Evolutionary conservation across 1,140 invertebrate species (phyloP).

Genomic region (Aleiodes sp.): DNA sequence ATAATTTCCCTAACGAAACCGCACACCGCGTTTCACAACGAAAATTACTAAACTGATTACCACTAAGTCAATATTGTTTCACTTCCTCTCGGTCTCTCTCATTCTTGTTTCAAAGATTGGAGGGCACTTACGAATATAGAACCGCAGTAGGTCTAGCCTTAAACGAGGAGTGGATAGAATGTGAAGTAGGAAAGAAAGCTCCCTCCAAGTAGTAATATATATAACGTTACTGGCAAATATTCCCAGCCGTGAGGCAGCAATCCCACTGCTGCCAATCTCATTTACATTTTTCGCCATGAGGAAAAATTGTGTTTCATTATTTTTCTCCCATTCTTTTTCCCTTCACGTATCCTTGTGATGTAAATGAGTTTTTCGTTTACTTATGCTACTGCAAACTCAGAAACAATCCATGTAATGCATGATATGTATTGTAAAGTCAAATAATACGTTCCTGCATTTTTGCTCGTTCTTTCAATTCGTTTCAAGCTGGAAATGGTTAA

Average conservation of each 20-base stretch:
- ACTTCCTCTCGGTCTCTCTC: constrained; percentile 19
- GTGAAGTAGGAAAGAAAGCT: neutral
- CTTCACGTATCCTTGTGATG: neutral
- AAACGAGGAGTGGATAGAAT: constrained; percentile 2
- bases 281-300: constrained; percentile 24
- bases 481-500: neutral
- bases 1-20: neutral
- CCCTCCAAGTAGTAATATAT: neutral
- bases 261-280: constrained; percentile 27
- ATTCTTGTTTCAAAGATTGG: constrained; percentile 14
- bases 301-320: constrained; percentile 1
- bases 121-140: constrained; percentile 22
- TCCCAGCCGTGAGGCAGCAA: constrained; percentile 36
- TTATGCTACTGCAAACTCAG: neutral
- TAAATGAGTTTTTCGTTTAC: neutral
- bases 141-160: neutral
- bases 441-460: neutral
- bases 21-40: neutral
- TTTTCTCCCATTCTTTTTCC: neutral
- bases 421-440: neutral
- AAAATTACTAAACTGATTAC: constrained; percentile 38
- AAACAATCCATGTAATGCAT: neutral
- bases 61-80: constrained; percentile 33
- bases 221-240: constrained; percentile 41
- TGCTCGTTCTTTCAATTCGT: neutral